phyloP scores from a whole-genome alignment of 2,113 vertebrate species.

The Phoenicopterus ruber region DNA sequence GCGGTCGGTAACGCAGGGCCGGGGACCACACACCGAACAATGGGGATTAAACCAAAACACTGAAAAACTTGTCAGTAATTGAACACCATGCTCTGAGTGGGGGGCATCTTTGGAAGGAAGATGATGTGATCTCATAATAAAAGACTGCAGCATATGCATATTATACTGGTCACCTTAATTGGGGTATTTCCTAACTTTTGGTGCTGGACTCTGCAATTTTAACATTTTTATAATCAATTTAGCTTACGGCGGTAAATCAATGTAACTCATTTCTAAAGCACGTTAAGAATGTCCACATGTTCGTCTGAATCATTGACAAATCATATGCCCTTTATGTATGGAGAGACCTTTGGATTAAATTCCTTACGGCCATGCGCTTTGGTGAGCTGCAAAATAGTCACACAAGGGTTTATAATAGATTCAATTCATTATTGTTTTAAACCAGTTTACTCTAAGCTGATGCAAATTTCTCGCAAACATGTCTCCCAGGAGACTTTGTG shows the following conservation, averaged over 20 bases:
- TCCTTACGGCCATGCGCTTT: neutral
- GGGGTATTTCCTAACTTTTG: neutral
- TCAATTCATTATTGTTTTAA: neutral
- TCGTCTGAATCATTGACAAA: neutral
- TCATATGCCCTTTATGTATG: neutral
- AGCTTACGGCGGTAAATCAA: neutral
- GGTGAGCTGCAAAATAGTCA: neutral
- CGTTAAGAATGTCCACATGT: neutral
- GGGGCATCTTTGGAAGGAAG: neutral
- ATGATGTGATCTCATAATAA: neutral
- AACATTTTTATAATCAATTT: neutral
- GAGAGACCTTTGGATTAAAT: neutral
- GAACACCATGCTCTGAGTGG: neutral
- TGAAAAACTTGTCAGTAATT: neutral
- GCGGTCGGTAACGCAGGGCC: rapidly evolving
- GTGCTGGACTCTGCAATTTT: neutral
- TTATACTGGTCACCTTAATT: neutral
- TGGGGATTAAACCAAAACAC: neutral
- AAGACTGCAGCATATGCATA: neutral
- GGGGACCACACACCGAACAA: neutral
- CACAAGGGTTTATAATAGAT: neutral
- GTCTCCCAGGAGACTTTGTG: neutral
- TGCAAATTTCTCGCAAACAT: neutral
- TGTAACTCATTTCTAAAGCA: neutral
- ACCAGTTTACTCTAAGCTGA: neutral